Percentiles rank a stretch among this genome's conserved stretches.
Evolutionary conservation across 2,113 vertebrate species (phyloP).

Genomic region (Mastomys coucha): DNA sequence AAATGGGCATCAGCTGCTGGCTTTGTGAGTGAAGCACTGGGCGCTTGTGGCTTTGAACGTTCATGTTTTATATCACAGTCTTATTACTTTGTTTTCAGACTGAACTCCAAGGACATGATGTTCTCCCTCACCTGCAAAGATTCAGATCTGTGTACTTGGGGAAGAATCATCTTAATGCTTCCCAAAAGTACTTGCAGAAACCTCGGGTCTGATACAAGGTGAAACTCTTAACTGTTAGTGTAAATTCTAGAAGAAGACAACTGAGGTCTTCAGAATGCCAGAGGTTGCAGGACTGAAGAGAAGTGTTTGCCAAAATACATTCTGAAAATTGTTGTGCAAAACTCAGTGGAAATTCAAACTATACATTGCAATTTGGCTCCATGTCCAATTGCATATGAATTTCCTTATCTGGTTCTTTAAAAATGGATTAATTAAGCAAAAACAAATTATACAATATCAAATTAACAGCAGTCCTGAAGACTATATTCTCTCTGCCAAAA

Average conservation of each 20-base stretch:
- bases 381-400: conserved; percentile 3
- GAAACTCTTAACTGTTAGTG: neutral
- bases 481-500: conserved; percentile 42
- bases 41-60: neutral
- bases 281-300: neutral
- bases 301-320: conserved; percentile 17
- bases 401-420: conserved; percentile 61
- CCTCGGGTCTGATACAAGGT: neutral
- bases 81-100: conserved; percentile 19
- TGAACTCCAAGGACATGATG: neutral
- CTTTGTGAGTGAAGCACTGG: neutral
- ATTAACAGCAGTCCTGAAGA: neutral
- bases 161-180: neutral
- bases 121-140: neutral
- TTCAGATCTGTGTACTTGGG: neutral
- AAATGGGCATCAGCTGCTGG: rapidly evolving
- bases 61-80: neutral
- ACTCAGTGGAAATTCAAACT: neutral
- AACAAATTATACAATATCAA: neutral
- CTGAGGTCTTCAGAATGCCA: conserved; percentile 19
- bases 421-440: conserved; percentile 28
- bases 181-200: neutral
- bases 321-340: conserved; percentile 17
- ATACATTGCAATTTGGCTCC: neutral
- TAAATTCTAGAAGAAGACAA: neutral